Evolutionary conservation across 2,888 invertebrate genomes (phyloP), one percentile per base, ranked within the genome.

Genomic region (Apamea anceps): DNA sequence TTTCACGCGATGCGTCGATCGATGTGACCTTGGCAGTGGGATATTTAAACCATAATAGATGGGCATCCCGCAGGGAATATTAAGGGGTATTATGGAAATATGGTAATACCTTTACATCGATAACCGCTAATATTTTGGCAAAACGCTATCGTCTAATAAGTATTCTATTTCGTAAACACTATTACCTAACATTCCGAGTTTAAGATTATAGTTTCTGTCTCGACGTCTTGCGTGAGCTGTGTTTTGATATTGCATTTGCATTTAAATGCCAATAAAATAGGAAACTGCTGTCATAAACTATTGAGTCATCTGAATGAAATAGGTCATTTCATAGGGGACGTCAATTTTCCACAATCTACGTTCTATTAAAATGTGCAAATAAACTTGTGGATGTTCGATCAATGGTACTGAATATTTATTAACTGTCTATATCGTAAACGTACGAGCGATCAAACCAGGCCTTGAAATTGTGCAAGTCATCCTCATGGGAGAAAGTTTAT

Each of bases 21-120:
- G 96, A 95, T 96, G 91, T 93, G 96, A 96, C 96, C 96, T 96
- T 96, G 96, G 93, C 96, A 95, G 91, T 95, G 94, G 93, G 87
- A 86, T 66, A 84, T 85, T 91, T 87, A 86, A 90, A 86, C 84
- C 88, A 73, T 89, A 88, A 90, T 90, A 85, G 86, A 91, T 88
- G 84, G 78, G 37, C 48, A 78, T 79, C 77, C 86, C 79, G 77
- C 72, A n/a, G 83, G 82, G 84, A 84, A 85, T 84, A 79, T 79
- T 79, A 76, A 84, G 77, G 57, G 79, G 71, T 72, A 70, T 73
- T 77, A 81, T 82, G 67, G 63, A 72, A 67, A 81, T 87, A 79
- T 77, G 62, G 18, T 77, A 81, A 76, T 80, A 75, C 57, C 18
- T 84, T 51, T 60, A 78, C 57, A 48, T 75, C 54, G 62, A 71